Evolutionary conservation across 1,140 invertebrate genomes (phyloP).

Genomic region (Philotrypesis tridentata): DNA sequence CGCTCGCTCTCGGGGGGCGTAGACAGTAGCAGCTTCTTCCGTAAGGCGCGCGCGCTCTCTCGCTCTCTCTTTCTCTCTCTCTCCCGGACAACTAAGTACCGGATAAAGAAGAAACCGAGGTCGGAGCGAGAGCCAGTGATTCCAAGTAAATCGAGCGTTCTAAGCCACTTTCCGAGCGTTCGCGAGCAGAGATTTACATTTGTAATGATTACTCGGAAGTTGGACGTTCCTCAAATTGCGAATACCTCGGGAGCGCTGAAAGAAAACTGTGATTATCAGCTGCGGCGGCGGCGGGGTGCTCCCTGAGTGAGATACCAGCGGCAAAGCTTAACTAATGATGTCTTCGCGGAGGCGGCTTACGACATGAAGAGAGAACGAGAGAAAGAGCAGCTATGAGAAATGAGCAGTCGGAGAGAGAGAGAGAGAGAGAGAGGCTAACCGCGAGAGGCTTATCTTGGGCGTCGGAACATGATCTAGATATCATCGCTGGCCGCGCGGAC

Average conservation of each 20-base stretch:
- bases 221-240: conserved; percentile 6
- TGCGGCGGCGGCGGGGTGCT: neutral
- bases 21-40: neutral
- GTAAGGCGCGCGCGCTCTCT: neutral
- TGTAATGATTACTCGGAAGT: conserved; percentile 5
- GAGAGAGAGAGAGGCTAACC: conserved; percentile 7
- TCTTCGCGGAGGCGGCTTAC: conserved; percentile 38
- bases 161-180: conserved; percentile 21
- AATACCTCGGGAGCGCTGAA: neutral
- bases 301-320: conserved; percentile 40
- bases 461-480: conserved; percentile 57
- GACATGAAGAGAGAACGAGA: conserved; percentile 18
- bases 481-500: conserved; percentile 38
- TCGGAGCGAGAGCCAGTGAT: neutral
- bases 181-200: conserved; percentile 18
- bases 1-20: neutral
- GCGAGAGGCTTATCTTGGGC: conserved; percentile 44
- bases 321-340: conserved; percentile 45
- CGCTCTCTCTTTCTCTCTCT: too few species aligned
- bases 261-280: neutral
- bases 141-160: conserved; percentile 16
- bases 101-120: conserved; percentile 18
- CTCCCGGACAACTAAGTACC: neutral
- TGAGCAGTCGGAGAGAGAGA: neutral
- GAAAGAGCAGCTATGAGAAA: conserved; percentile 24